Base-by-base conservation (phyloP, 2,888 invertebrate species). In the Nomada flava region DNA sequence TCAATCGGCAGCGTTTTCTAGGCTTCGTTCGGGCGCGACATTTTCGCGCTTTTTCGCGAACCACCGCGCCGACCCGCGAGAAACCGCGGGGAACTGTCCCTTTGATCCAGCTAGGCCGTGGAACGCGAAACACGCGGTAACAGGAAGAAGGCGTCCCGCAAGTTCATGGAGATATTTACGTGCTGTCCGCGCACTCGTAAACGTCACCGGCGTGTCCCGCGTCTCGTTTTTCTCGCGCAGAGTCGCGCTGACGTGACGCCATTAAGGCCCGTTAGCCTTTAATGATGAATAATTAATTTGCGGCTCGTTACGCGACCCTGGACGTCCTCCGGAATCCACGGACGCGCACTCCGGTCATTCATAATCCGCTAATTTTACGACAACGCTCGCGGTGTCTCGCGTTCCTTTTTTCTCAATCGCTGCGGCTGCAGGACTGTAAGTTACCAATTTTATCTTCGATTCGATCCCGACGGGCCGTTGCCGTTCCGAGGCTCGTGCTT, bases 151-250 rank as follows among this genome's bases (percentile, higher is more conserved):
- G 87, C 81, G 85, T 82, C 87, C 83, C 89, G 84, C 85, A 80
- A 88, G 88, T 90, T 89, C 90, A 89, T 84, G 90, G 86, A 87
- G 87, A 90, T 90, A 90, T 90, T 90, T 89, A 90, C 88, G 90
- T 86, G 88, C 90, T 90, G 90, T 89, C 87, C 89, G 87, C 88
- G 90, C 76, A 90, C 90, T 90, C 91, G 90, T 90, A 90, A 90
- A 90, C 85, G 90, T 90, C 90, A 85, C 83, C 88, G 73, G 75
- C 79, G 71, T 76, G 77, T 83, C 85, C 81, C 72, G 77, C 83
- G 70, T 82, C 80, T 89, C 72, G 82, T 86, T 90, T 83, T 87
- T 86, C 82, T 82, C 86, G 65, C 69, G 63, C 62, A 47, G 59
- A 75, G 62, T 36, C 65, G 59, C 29, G 76, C 47, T 78, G 89